Percentiles rank a stretch among this genome's conserved stretches.
Evolutionary conservation across 2,113 vertebrate genomes (phyloP).

Genomic region (Pampusana beccarii): DNA sequence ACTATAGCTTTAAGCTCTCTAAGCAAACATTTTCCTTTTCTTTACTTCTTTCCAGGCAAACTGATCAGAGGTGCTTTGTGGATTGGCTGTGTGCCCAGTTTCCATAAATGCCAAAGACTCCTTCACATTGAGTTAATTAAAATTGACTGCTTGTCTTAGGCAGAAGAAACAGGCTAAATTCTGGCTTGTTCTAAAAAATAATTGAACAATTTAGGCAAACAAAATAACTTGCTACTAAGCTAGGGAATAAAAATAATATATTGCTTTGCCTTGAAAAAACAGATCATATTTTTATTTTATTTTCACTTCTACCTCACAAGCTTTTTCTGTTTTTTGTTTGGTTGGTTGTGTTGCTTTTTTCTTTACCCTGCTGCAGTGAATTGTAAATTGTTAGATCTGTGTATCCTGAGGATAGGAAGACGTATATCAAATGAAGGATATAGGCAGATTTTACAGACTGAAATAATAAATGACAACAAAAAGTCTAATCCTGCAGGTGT

Average conservation of each 20-base stretch:
- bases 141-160: constrained; percentile 81
- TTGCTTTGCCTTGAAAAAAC: constrained; percentile 25
- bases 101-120: constrained; percentile 73
- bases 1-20: constrained; percentile 31
- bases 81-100: constrained; percentile 74
- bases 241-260: constrained; percentile 59
- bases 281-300: constrained; percentile 30
- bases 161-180: constrained; percentile 69
- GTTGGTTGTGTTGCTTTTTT: not conserved
- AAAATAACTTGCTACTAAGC: constrained; percentile 51
- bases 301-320: constrained; percentile 36
- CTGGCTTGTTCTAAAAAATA: constrained; percentile 60
- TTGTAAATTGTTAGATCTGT: constrained; percentile 31
- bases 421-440: not conserved
- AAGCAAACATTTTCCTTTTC: constrained; percentile 61
- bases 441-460: constrained; percentile 11
- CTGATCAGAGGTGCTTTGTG: constrained; percentile 71
- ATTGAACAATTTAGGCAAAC: constrained; percentile 68
- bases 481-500: not conserved
- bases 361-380: not conserved
- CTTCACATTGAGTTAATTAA: constrained; percentile 80
- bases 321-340: not conserved
- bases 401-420: not conserved
- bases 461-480: constrained; percentile 8
- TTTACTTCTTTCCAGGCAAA: constrained; percentile 72